Base-by-base conservation (phyloP, 2,113 vertebrate species). In the Plecturocebus donacophilus region DNA sequence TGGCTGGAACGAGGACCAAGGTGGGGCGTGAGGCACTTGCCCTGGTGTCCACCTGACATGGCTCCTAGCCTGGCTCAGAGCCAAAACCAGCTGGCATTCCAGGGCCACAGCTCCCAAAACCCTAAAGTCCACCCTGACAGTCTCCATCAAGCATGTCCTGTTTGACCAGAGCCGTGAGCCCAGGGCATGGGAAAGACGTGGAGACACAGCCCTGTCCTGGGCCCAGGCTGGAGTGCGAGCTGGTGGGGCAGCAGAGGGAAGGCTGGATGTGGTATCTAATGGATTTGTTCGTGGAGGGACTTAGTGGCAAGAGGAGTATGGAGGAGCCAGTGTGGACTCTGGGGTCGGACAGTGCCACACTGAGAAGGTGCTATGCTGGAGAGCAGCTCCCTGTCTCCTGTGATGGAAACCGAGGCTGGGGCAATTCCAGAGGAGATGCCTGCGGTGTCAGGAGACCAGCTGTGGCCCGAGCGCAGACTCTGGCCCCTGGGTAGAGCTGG, bases 201-300 rank as follows among this genome's bases (percentile, higher is more conserved):
- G 25, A 8, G 47, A 11, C 54, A 16, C 30, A 27, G 35, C 30
- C 32, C 58, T 35, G 20, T 12, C 58, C 20, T 21, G 42, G 52
- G 13, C 71, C 40, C 12, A 9, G 54, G 70, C 40, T 4, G 2
- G 40, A 14, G 42, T 20, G 4, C 8, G 3, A 27, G 38, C 81
- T 19, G 17, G 40, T 20, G 42, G 1, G 6, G 42, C 56, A 40
- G 16, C 38, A 42, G 25, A 35, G 23, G 32, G 35, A 38, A 32
- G 19, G 20, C 19, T 38, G 3, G 52, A 30, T 2, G 27, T 12
- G 13, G 11, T 30, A 8, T 23, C 14, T 14, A 21, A 2, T 0
- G 73, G 8, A 40, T 21, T 17, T 23, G 38, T 3, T 23, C 17
- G 23, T 11, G 3, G 17, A 64, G 32, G 71, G 71, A 13, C 70